Percentiles rank a stretch among this genome's conserved stretches.
Evolutionary conservation across 2,888 invertebrate genomes (phyloP).

Genomic region (Sesamia inferens): DNA sequence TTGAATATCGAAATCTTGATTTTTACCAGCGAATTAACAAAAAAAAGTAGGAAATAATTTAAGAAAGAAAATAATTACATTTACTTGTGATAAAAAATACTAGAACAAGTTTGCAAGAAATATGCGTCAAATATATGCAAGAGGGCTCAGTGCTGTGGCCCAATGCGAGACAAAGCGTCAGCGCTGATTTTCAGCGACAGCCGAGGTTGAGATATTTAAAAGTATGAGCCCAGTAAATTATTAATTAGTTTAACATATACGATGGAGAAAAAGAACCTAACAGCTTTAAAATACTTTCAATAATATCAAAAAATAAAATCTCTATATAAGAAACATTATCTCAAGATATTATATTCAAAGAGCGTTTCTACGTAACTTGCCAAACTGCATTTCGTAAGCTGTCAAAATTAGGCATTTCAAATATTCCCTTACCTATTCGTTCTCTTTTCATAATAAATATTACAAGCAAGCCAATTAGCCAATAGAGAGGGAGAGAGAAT

Average conservation of each 20-base stretch:
- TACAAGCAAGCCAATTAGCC: conserved; percentile 22
- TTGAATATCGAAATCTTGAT: conserved; percentile 33
- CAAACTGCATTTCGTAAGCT: conserved; percentile 53
- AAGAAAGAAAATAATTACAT: not conserved
- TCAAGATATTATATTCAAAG: conserved; percentile 40
- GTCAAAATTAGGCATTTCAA: conserved; percentile 54
- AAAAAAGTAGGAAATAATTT: not conserved
- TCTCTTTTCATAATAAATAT: not conserved
- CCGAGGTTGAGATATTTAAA: no score
- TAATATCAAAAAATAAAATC: not conserved
- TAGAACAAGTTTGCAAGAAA: not conserved
- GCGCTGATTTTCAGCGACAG: not conserved
- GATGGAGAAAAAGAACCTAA: not conserved
- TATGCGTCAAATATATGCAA: not conserved
- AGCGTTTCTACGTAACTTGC: conserved; percentile 35
- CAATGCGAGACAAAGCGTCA: not conserved
- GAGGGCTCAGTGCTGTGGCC: not conserved
- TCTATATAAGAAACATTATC: not conserved
- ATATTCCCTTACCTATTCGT: not conserved
- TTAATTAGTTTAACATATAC: not conserved
- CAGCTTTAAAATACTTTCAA: not conserved
- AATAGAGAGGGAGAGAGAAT: conserved; percentile 33
- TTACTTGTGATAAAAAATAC: not conserved
- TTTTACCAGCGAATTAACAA: not conserved
- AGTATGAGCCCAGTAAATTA: not conserved